A percentile compares a stretch with the other conserved stretches of the same genome.
These are phyloP conservation scores for Thera britannica DNA, from an alignment of 2,888 invertebrate species.

Conservation along the genomic window DNA sequence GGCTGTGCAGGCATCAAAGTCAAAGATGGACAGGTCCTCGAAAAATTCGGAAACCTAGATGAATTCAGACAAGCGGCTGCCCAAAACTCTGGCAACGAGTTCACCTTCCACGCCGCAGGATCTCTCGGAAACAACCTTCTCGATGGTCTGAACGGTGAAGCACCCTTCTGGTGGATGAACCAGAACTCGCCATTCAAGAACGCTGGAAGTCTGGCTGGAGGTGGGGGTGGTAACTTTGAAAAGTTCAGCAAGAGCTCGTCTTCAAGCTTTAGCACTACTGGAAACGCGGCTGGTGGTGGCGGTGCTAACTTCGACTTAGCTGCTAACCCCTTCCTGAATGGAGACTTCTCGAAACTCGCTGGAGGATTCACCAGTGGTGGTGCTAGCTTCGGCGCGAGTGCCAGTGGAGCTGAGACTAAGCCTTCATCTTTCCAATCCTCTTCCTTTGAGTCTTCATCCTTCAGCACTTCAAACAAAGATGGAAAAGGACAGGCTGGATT, in stretches of 20 bases:
- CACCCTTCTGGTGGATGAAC: constrained; percentile 86
- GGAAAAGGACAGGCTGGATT: constrained; percentile 48
- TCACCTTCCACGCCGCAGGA: constrained; percentile 71
- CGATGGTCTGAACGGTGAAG: constrained; percentile 61
- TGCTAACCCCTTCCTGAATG: constrained; percentile 67
- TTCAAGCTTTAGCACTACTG: constrained; percentile 60
- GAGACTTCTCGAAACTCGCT: constrained; percentile 57
- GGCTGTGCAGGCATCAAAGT: constrained; percentile 79
- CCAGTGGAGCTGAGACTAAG: constrained; percentile 28
- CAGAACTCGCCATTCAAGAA: constrained; percentile 85
- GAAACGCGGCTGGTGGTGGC: constrained; percentile 42
- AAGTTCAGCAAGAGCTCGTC: constrained; percentile 67
- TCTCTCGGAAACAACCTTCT: constrained; percentile 57
- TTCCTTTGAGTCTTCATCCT: constrained; percentile 62
- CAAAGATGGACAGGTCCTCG: constrained; percentile 73
- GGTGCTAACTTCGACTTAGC: constrained; percentile 48
- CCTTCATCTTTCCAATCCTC: constrained; percentile 53
- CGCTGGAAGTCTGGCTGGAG: constrained; percentile 48
- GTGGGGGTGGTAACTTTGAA: constrained; percentile 62
- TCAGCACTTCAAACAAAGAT: constrained; percentile 59
- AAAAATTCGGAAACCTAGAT: constrained; percentile 72
- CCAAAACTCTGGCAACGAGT: constrained; percentile 62
- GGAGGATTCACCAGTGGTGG: constrained; percentile 34
- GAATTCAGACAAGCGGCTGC: constrained; percentile 69
- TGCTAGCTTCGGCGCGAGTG: constrained; percentile 33